These are phyloP conservation scores for Leptinotarsa defecta DNA, from an alignment of 1,140 invertebrate species.

Conservation along the genomic window DNA sequence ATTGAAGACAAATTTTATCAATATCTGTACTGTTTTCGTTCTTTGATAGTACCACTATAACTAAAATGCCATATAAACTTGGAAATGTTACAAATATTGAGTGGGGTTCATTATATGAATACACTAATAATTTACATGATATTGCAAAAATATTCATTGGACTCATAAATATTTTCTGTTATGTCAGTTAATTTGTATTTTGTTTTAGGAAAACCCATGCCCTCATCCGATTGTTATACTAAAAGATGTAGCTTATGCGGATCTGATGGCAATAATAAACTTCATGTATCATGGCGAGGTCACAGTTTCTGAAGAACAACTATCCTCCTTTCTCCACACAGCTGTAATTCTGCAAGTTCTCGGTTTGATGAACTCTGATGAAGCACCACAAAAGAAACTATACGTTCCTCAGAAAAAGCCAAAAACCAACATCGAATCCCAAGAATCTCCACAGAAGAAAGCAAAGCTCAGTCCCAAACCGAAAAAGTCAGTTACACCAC, in stretches of 20 bases:
- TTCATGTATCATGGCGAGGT: constrained; percentile 83
- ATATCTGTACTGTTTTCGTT: too few relatives aligned
- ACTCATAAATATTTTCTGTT: too few relatives aligned
- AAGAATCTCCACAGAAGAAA: constrained; percentile 42
- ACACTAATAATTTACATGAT: too few relatives aligned
- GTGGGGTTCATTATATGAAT: too few relatives aligned
- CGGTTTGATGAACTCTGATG: constrained; percentile 61
- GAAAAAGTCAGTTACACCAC: constrained; percentile 2
- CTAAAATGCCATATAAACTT: too few relatives aligned
- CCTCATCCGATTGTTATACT: constrained; percentile 82
- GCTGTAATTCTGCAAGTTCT: constrained; percentile 75
- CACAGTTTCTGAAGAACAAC: constrained; percentile 72
- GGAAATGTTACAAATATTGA: too few relatives aligned
- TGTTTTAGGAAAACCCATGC: constrained; percentile 74
- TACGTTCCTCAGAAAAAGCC: constrained; percentile 35
- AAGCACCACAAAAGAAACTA: constrained; percentile 33
- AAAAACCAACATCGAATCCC: constrained; percentile 31
- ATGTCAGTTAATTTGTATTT: neutral
- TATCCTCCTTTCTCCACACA: constrained; percentile 73
- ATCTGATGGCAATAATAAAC: constrained; percentile 70
- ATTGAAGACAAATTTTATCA: too few relatives aligned
- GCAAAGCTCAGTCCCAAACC: constrained; percentile 35
- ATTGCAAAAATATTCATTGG: too few relatives aligned
- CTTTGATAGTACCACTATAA: too few relatives aligned
- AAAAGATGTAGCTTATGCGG: constrained; percentile 71